Conservation (phyloP, 92 coral and sea anemone species). For the Paragorgia papillata region DNA sequence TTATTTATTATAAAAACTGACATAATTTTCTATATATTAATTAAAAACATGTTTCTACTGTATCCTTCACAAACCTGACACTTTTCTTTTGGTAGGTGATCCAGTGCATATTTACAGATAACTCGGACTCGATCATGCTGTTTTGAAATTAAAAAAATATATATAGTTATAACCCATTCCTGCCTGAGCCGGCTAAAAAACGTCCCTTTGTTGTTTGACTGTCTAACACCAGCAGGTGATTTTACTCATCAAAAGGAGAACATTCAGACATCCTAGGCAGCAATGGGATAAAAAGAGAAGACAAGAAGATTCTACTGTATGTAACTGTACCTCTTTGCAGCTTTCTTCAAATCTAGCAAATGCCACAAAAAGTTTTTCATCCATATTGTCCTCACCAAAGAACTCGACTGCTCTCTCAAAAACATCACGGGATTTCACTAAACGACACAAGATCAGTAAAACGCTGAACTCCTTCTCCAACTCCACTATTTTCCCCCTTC, state of each 20-base stretch:
- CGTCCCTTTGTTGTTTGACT: too few relatives aligned
- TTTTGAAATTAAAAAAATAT: conserved; percentile 9
- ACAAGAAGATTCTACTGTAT: too few relatives aligned
- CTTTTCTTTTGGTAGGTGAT: conserved; percentile 89
- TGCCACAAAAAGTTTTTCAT: conserved; percentile 86
- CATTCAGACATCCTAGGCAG: too few relatives aligned
- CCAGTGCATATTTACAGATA: conserved; percentile 94
- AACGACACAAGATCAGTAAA: neutral
- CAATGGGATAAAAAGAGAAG: too few relatives aligned
- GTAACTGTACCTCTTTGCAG: conserved; percentile 77
- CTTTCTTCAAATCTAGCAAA: conserved; percentile 96
- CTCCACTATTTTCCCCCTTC: too few relatives aligned
- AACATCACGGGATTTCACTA: conserved; percentile 65
- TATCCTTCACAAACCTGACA: conserved; percentile 75
- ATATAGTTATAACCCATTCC: neutral
- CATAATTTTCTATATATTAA: too few relatives aligned
- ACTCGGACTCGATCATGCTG: conserved; percentile 98
- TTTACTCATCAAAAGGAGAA: too few relatives aligned
- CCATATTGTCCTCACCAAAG: conserved; percentile 96
- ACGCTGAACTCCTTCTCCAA: neutral
- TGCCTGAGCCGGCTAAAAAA: too few relatives aligned
- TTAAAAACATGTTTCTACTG: too few relatives aligned
- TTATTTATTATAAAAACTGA: too few relatives aligned
- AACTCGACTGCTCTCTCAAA: conserved; percentile 97
- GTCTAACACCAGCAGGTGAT: too few relatives aligned